phyloP scores from a whole-genome alignment of 2,888 invertebrate species.

The Leptinotarsa juncta region DNA sequence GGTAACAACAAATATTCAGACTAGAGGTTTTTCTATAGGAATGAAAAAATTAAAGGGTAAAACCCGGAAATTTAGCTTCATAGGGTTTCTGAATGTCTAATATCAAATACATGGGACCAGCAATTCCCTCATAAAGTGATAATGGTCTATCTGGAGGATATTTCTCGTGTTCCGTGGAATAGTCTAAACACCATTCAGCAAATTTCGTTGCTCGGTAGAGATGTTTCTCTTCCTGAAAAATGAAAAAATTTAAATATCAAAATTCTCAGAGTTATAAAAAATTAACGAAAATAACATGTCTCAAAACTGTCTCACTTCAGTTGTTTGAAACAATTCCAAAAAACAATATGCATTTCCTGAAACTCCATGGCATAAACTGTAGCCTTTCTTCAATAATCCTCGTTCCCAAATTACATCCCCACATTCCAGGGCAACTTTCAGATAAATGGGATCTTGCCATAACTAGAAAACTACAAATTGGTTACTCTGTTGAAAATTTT shows the following conservation, averaged over 20 bases:
- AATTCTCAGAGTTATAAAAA: too few species aligned
- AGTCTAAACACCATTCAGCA: slow-evolving; percentile 83
- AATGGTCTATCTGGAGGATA: slow-evolving; percentile 82
- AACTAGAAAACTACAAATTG: slow-evolving; percentile 67
- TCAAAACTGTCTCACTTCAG: slow-evolving; percentile 68
- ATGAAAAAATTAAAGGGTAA: slow-evolving; percentile 42
- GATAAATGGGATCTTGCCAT: slow-evolving; percentile 76
- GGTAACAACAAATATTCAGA: too few species aligned
- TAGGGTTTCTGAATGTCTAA: slow-evolving; percentile 75
- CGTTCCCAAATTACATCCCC: slow-evolving; percentile 85
- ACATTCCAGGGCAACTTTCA: slow-evolving; percentile 76
- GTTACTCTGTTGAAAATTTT: slow-evolving; percentile 24
- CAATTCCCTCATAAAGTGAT: slow-evolving; percentile 86
- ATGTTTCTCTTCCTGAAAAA: slow-evolving; percentile 74
- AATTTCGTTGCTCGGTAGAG: slow-evolving; percentile 83
- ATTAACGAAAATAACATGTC: not conserved
- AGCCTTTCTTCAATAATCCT: slow-evolving; percentile 85
- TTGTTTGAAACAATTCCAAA: slow-evolving; percentile 81
- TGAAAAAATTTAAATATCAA: not conserved
- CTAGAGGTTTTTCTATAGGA: not conserved
- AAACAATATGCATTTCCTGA: slow-evolving; percentile 90
- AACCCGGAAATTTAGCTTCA: slow-evolving; percentile 82
- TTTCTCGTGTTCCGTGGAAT: slow-evolving; percentile 75
- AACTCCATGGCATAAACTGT: slow-evolving; percentile 89
- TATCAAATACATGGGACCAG: slow-evolving; percentile 82